Evolutionary conservation across 2,888 invertebrate genomes (phyloP).

Genomic region (Caenorhabditis drosophilae): DNA sequence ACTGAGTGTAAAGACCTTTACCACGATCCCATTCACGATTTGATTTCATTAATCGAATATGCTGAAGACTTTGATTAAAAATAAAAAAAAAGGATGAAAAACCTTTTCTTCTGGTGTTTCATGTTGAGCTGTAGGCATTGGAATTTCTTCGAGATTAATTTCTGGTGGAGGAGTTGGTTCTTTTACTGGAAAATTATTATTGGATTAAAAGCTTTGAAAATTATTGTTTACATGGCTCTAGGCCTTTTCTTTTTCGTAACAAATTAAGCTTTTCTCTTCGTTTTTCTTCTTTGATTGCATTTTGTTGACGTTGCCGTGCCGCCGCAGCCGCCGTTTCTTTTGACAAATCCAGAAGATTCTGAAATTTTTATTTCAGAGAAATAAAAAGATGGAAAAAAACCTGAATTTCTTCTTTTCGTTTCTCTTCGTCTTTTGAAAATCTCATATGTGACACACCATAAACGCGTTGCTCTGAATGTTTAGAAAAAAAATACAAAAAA

Average conservation of each 20-base stretch:
- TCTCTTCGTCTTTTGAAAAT: slow-evolving; percentile 53
- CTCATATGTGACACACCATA: slow-evolving; percentile 60
- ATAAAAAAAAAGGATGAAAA: neutral
- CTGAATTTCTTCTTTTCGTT: slow-evolving; percentile 42
- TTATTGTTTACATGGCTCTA: slow-evolving; percentile 17
- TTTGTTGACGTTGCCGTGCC: slow-evolving; percentile 27
- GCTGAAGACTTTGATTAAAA: slow-evolving; percentile 17
- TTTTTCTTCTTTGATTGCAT: slow-evolving; percentile 9
- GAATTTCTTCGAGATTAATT: slow-evolving; percentile 34
- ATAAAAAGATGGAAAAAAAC: no score
- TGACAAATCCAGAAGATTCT: slow-evolving; percentile 47
- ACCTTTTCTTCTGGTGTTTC: slow-evolving; percentile 40
- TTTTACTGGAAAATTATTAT: slow-evolving; percentile 27
- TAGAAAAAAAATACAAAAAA: no score
- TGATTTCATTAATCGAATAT: slow-evolving; percentile 33
- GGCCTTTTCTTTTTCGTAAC: slow-evolving; percentile 11
- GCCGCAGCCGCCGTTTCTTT: slow-evolving; percentile 41
- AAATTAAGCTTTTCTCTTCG: slow-evolving; percentile 16
- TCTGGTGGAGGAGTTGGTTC: slow-evolving; percentile 21
- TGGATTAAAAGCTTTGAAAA: slow-evolving; percentile 3
- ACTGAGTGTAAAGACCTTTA: slow-evolving; percentile 47
- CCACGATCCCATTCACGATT: slow-evolving; percentile 63
- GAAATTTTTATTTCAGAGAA: slow-evolving; percentile 41
- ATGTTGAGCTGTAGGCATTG: slow-evolving; percentile 30
- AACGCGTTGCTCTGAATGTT: slow-evolving; percentile 55